Percentiles rank a stretch among this genome's conserved stretches.
Conservation (phyloP, 2,113 vertebrate genomes). For the Verasper variegatus region DNA sequence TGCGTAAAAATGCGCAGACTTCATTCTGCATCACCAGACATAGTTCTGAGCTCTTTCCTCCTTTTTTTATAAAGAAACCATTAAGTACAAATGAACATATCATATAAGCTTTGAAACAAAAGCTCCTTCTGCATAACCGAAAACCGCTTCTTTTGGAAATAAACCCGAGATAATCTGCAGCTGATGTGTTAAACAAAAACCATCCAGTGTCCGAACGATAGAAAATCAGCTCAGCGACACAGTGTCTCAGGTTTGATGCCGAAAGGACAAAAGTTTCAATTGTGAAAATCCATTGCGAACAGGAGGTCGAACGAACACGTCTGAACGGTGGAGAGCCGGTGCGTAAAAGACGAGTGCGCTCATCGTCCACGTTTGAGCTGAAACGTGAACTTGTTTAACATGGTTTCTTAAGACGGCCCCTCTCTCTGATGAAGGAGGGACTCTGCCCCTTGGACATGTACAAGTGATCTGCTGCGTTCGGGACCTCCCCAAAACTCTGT, state of each 20-base stretch:
- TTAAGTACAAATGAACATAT: not conserved
- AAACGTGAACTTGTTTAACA: slow-evolving; percentile 78
- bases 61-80: not conserved
- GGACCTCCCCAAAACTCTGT: slow-evolving; percentile 83
- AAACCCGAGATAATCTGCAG: not conserved
- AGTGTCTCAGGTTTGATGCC: not conserved
- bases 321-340: slow-evolving; percentile 30
- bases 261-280: slow-evolving; percentile 23
- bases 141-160: not conserved
- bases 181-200: not conserved
- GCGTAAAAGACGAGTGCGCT: slow-evolving; percentile 53
- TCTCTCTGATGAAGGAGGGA: slow-evolving; percentile 86
- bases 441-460: slow-evolving; percentile 82
- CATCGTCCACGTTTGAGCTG: slow-evolving; percentile 77
- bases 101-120: not conserved
- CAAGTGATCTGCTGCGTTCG: slow-evolving; percentile 74
- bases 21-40: no score
- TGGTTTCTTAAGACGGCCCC: slow-evolving; percentile 73
- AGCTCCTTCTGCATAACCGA: not conserved
- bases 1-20: slow-evolving; percentile 51
- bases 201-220: slow-evolving; percentile 14
- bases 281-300: slow-evolving; percentile 44
- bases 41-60: not conserved
- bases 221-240: slow-evolving; percentile 4
- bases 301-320: slow-evolving; percentile 31